Evolutionary conservation across 2,888 invertebrate species (phyloP).

Genomic region (Himalopsyche japonica): DNA sequence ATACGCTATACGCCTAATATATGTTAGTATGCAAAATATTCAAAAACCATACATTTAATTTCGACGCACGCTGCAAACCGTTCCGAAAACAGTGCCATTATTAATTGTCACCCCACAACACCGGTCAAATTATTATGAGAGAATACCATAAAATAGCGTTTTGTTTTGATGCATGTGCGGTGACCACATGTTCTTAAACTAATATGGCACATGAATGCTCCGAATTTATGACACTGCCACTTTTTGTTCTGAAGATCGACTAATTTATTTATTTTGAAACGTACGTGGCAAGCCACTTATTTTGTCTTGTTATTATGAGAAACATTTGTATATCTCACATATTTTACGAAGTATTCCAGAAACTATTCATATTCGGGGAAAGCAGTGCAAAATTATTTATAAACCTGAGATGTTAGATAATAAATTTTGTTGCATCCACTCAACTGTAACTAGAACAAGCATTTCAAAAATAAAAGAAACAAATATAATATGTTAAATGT

Average conservation of each 20-base stretch:
- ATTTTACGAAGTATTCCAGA: not conserved
- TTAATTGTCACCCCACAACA: not conserved
- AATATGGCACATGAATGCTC: slow-evolving; percentile 25
- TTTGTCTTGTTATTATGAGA: not conserved
- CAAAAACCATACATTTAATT: not conserved
- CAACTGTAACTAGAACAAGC: too few relatives aligned
- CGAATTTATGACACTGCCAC: slow-evolving; percentile 7
- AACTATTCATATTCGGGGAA: not conserved
- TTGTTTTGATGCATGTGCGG: slow-evolving; percentile 6
- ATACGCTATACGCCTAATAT: too few relatives aligned
- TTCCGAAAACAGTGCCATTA: not conserved
- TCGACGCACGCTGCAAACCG: not conserved
- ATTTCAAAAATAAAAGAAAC: too few relatives aligned
- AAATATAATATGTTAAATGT: too few relatives aligned
- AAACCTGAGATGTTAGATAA: too few relatives aligned
- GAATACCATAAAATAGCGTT: not conserved
- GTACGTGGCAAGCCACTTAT: not conserved
- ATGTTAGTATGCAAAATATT: too few relatives aligned
- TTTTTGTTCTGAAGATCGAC: not conserved
- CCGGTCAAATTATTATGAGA: not conserved
- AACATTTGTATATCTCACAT: not conserved
- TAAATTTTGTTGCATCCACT: too few relatives aligned
- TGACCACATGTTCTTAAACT: slow-evolving; percentile 17
- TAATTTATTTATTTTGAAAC: slow-evolving; percentile 2
- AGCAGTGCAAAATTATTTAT: not conserved